Percentiles rank a stretch among this genome's conserved stretches.
phyloP scores from a whole-genome alignment of 2,113 vertebrate genomes.

The Acrocephalus kingi region DNA sequence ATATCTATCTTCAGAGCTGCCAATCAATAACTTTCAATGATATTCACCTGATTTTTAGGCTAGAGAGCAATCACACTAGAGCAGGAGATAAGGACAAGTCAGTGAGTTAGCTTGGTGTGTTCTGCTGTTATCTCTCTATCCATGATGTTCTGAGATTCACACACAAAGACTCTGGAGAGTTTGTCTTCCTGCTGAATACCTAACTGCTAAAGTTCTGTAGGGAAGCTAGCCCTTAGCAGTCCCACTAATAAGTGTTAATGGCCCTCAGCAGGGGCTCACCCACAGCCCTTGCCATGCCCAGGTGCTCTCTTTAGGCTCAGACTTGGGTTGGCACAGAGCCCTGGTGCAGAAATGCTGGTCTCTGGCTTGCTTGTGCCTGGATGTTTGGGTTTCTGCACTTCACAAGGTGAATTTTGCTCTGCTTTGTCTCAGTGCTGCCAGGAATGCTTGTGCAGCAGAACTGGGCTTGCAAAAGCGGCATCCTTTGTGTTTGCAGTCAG shows the following conservation, averaged over 20 bases:
- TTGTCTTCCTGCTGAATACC: background rate
- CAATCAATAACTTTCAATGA: background rate
- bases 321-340: background rate
- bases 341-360: background rate
- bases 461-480: background rate
- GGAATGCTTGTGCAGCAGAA: background rate
- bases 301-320: background rate
- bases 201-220: background rate
- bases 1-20: background rate
- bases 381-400: background rate
- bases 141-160: background rate
- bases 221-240: background rate
- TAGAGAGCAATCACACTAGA: background rate
- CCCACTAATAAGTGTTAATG: background rate
- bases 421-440: background rate
- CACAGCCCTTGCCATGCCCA: background rate
- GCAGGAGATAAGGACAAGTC: background rate
- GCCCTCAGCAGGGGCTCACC: background rate
- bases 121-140: background rate
- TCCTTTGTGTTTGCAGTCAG: background rate
- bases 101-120: background rate
- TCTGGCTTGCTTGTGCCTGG: background rate
- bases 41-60: background rate
- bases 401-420: background rate
- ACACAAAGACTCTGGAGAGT: background rate